Evolutionary conservation across 2,888 invertebrate species (phyloP).

Genomic region (Didymodactylos carnosus): DNA sequence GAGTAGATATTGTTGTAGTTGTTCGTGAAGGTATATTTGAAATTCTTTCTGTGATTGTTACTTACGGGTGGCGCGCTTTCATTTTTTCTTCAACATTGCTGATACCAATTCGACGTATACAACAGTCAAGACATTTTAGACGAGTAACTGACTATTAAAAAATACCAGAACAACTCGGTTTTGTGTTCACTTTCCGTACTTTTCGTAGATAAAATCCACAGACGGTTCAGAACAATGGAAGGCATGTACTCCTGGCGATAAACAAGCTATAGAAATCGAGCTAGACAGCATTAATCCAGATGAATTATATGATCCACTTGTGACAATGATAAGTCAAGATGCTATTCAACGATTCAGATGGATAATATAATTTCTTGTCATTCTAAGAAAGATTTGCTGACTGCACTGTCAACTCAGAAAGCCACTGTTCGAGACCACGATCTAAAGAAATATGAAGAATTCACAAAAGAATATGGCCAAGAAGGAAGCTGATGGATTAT

Average conservation of each 20-base stretch:
- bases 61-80: too few relatives aligned
- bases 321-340: constrained; percentile 80
- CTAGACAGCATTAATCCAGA: constrained; percentile 91
- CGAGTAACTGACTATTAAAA: constrained; percentile 49
- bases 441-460: constrained; percentile 70
- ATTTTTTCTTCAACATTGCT: too few relatives aligned
- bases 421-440: constrained; percentile 94
- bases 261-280: constrained; percentile 81
- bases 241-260: constrained; percentile 86
- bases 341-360: too few relatives aligned
- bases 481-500: too few relatives aligned
- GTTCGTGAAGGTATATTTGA: constrained; percentile 79
- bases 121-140: constrained; percentile 85
- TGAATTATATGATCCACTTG: constrained; percentile 78
- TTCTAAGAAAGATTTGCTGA: neutral
- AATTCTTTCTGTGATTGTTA: too few relatives aligned
- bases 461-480: constrained; percentile 93
- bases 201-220: constrained; percentile 20
- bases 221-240: constrained; percentile 60
- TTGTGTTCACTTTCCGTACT: neutral
- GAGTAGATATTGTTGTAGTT: constrained; percentile 91
- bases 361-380: too few relatives aligned
- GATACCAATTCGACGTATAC: constrained; percentile 96
- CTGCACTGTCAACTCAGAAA: constrained; percentile 59
- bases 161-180: constrained; percentile 36